Conservation (phyloP, 2,797 vertebrate species). For the Remorina albescens region DNA sequence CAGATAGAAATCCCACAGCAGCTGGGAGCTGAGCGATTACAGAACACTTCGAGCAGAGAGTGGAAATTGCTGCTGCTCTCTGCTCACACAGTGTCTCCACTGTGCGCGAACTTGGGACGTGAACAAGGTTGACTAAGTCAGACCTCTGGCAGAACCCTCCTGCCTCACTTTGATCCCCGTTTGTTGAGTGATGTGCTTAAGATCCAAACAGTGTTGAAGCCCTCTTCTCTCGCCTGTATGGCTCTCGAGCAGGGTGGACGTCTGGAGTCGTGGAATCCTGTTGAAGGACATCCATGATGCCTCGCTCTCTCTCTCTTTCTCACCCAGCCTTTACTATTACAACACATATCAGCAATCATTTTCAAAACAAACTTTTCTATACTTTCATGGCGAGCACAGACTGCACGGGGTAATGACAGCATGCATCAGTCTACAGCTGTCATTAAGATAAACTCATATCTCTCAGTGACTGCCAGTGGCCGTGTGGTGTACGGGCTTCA, state of each 20-base stretch:
- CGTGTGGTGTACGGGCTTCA: neutral
- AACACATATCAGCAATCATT: neutral
- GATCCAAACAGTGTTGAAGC: conserved; percentile 29
- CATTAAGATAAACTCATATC: neutral
- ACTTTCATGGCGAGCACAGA: neutral
- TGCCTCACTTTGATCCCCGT: conserved; percentile 44
- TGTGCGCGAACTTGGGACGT: conserved; percentile 45
- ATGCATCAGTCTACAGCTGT: conserved; percentile 2
- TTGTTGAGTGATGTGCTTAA: conserved; percentile 19
- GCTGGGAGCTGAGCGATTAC: conserved; percentile 67
- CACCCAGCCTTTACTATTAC: neutral
- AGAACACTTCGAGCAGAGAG: conserved; percentile 54
- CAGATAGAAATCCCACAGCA: conserved; percentile 60
- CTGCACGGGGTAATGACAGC: neutral
- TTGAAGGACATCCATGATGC: conserved; percentile 19
- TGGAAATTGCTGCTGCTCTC: conserved; percentile 54
- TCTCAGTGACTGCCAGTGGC: conserved; percentile 13
- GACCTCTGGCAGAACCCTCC: conserved; percentile 35
- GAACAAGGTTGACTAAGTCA: conserved; percentile 59
- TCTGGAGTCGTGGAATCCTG: conserved; percentile 24
- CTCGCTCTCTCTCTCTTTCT: conserved; percentile 12
- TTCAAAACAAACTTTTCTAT: conserved; percentile 21
- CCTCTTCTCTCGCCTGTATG: conserved; percentile 37
- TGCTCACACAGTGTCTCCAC: conserved; percentile 33
- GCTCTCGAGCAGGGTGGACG: conserved; percentile 43